These are phyloP conservation scores for Mastomys natalensis DNA, from an alignment of 2,113 vertebrate species.

Conservation along the genomic window DNA sequence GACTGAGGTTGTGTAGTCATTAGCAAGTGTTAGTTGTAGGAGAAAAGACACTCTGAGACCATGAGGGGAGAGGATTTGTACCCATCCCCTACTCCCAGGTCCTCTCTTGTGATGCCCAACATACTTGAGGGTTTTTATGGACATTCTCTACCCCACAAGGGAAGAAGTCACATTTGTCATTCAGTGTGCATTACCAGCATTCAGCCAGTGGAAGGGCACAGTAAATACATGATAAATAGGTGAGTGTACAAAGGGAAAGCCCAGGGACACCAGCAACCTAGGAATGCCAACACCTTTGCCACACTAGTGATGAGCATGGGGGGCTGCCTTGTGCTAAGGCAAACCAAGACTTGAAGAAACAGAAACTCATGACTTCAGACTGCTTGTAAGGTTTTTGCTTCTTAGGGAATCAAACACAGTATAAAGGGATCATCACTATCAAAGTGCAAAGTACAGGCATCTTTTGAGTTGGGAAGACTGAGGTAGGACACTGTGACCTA, in stretches of 20 bases:
- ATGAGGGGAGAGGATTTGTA: fast-evolving
- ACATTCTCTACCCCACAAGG: not conserved
- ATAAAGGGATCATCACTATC: not conserved
- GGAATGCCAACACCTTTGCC: not conserved
- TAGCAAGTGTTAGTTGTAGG: not conserved
- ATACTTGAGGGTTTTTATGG: not conserved
- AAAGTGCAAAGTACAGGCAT: not conserved
- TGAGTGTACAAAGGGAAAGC: not conserved
- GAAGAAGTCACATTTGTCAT: fast-evolving
- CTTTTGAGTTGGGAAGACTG: not conserved
- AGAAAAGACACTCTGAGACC: not conserved
- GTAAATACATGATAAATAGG: not conserved
- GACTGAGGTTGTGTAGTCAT: fast-evolving
- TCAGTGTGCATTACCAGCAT: fast-evolving
- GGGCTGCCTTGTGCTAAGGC: not conserved
- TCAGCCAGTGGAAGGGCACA: not conserved
- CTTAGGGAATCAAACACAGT: not conserved
- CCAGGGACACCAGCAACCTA: not conserved
- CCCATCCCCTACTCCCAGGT: fast-evolving
- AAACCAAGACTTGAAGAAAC: not conserved
- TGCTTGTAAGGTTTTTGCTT: not conserved
- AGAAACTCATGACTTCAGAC: not conserved
- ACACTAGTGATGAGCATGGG: not conserved
- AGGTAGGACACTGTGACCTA: not conserved
- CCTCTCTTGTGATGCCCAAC: fast-evolving